A percentile compares a stretch with the other conserved stretches of the same genome.
phyloP scores from a whole-genome alignment of 2,888 invertebrate genomes.

The Heliconius ethilla region DNA sequence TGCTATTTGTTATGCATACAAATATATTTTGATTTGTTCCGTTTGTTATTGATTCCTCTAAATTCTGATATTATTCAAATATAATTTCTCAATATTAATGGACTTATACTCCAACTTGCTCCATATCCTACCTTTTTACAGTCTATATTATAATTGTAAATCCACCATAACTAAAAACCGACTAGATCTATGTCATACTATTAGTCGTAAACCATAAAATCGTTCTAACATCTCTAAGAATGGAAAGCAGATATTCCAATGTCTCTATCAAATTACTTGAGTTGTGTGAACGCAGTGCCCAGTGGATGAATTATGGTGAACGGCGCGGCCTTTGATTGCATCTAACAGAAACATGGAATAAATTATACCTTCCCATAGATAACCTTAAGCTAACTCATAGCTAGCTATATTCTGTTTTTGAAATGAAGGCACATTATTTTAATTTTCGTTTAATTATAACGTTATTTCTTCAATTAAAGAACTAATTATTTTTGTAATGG shows the following conservation, averaged over 20 bases:
- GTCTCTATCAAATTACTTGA: conserved; percentile 38
- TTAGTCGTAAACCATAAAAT: conserved; percentile 12
- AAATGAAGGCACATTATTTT: neutral
- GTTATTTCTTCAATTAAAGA: neutral
- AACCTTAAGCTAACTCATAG: conserved; percentile 22
- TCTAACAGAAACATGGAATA: conserved; percentile 39
- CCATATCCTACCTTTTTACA: too few relatives aligned
- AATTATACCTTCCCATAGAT: conserved; percentile 32
- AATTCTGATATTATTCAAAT: too few relatives aligned
- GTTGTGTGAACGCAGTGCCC: conserved; percentile 30
- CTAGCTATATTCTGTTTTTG: neutral
- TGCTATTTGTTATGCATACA: too few relatives aligned
- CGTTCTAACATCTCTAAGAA: conserved; percentile 23
- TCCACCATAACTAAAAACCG: neutral
- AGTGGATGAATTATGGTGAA: conserved; percentile 43
- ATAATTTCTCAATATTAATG: too few relatives aligned
- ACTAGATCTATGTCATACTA: neutral
- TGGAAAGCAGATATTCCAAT: conserved; percentile 37
- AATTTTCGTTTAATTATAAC: neutral
- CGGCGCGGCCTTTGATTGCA: conserved; percentile 40
- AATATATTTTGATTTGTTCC: too few relatives aligned
- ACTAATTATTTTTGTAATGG: neutral
- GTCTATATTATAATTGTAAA: too few relatives aligned
- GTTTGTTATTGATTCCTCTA: too few relatives aligned
- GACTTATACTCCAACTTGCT: too few relatives aligned